Evolutionary conservation across 2,113 vertebrate genomes (phyloP), one percentile per base, ranked within the genome.

Genomic region (Oreotrochilus melanogaster): DNA sequence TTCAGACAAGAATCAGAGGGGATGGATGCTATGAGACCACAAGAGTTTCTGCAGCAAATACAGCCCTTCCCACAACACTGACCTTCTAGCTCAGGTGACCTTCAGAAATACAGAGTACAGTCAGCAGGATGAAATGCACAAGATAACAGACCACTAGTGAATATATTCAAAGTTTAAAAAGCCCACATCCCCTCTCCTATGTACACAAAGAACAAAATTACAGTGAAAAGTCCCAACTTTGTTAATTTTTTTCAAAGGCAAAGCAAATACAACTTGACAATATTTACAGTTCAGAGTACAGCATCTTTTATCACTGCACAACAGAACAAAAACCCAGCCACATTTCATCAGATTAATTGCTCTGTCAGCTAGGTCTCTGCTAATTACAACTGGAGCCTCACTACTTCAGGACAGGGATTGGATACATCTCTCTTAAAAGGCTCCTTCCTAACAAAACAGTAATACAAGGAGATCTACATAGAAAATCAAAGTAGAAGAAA

Each of bases 251-350:
- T 86, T 64, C 81, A 76, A 88, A 69, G 86, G 78, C 62, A 93
- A 94, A 90, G 54, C 1, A 23, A 90, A 83, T 37, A 64, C 53
- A 48, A 67, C 64, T 62, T 33, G 67, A 76, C 79, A 93, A 47
- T 92, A 86, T 95, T 96, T 96, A 83, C 95, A 86, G 92, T 86
- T 90, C 86, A 92, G 67, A 90, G 95, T 83, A 65, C 70, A 91
- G 50, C 51, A 72, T 15, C 51, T 71, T 91, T 66, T 84, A 89
- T 54, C 81, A 10, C 80, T 58, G 53, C 73, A 79, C 64, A 67
- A 61, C 0, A 0, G 78, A 85, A 93, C 42, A 86, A 82, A 78
- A 88, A 8, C 13, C 39, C 53, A 61, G 66, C 54, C 60, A 79
- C 50, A 23, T 53, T 72, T 81, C 27, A 88, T 79, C 70, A 90